phyloP scores from a whole-genome alignment of 2,797 vertebrate species.

The Epinephelus malabaricus region DNA sequence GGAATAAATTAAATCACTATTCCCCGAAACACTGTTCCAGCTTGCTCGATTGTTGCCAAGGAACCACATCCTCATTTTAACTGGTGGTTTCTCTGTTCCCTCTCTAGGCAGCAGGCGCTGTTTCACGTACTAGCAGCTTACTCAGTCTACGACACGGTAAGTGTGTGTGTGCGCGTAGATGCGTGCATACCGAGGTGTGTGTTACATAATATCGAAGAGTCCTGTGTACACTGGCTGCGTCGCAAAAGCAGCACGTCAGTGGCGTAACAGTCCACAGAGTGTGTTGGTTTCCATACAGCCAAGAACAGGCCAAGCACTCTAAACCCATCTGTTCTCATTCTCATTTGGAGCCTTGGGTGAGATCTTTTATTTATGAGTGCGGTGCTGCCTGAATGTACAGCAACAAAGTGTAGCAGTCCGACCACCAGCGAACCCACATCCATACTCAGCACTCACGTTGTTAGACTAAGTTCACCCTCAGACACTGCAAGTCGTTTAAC shows the following conservation, averaged over 20 bases:
- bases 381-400: slow-evolving; percentile 44
- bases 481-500: background rate
- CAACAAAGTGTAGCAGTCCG: slow-evolving; percentile 26
- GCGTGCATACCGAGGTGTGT: slow-evolving; percentile 1
- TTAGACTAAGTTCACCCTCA: slow-evolving; percentile 21
- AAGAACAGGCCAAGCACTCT: slow-evolving; percentile 28
- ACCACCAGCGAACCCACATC: slow-evolving; percentile 33
- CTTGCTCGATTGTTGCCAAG: slow-evolving; percentile 29
- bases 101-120: slow-evolving; percentile 91
- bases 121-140: slow-evolving; percentile 93
- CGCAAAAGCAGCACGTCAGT: slow-evolving; percentile 7
- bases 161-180: slow-evolving; percentile 50
- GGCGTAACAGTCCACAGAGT: slow-evolving; percentile 5
- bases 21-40: background rate
- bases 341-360: slow-evolving; percentile 32
- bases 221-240: slow-evolving; percentile 10
- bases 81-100: slow-evolving; percentile 54
- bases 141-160: slow-evolving; percentile 94
- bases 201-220: slow-evolving; percentile 54
- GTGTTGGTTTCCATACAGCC: slow-evolving; percentile 20
- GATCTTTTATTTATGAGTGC: slow-evolving; percentile 69
- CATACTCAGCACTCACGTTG: background rate
- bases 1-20: background rate
- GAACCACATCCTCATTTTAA: slow-evolving; percentile 46
- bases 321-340: slow-evolving; percentile 47